Base-by-base conservation (phyloP, 2,888 invertebrate species). In the Sinelater perroti region DNA sequence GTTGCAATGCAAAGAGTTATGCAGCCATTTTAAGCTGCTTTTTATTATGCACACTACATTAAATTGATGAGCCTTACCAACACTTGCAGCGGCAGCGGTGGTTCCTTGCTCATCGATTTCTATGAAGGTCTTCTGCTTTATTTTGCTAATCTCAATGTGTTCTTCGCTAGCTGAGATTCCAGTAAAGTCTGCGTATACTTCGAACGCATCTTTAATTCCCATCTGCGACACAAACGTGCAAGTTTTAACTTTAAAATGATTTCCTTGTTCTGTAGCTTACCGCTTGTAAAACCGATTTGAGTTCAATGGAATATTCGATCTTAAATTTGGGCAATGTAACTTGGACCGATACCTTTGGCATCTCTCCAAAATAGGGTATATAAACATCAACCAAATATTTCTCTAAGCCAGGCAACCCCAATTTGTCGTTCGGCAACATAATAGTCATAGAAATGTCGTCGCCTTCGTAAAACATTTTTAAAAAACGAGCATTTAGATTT, bases 271-370 rank as follows among this genome's bases (percentile, higher is more conserved):
- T n/a, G n/a, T n/a, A 3, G 40, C 49, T 50, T 49, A 90, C 90
- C 79, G 86, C 82, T 11, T 80, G 74, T 36, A 91, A 73, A 8
- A 83, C 68, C 0, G 78, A 73, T 8, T 78, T 79, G 16, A 91
- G 78, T 60, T 88, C 80, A n/a, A 63, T 60, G 2, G 57, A 42
- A 1, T 56, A 50, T 49, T 66, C 67, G 36, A 64, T 65, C 10
- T 63, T 60, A 47, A 69, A 68, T 49, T 63, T 66, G 1, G 69
- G 69, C 16, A 68, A 46, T 8, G 40, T 21, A 3, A 69, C 61
- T 7, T 49, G 14, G 3, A 67, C 64, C 6, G 10, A 31, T 31
- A 47, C 61, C 7, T 30, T 13, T 13, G 33, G 35, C n/a, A 47
- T 42, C 21, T 35, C 28, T 6, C 67, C 20, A n/a, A n/a, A n/a